Evolutionary conservation across 2,888 invertebrate genomes (phyloP), one percentile per base, ranked within the genome.

Genomic region (Lucinisca nassula): DNA sequence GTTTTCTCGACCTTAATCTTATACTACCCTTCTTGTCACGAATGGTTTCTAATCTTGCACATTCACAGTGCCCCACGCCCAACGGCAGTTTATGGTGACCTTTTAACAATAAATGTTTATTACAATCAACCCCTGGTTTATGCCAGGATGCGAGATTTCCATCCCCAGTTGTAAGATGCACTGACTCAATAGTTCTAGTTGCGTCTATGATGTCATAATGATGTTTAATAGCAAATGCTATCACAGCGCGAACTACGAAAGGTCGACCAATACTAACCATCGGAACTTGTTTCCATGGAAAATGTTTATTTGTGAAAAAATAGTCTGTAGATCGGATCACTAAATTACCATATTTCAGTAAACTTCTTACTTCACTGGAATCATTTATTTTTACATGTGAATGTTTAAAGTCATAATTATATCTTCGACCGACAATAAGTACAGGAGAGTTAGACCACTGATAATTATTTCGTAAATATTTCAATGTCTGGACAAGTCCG

Each of bases 301-400:
- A 86, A 30, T 40, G 67, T 76, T 45, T 55, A 58, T 86, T 86
- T 1, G 86, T 75, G 58, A 86, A 82, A 58, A 82, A 86, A 38
- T 75, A 86, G 75, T 86, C 86, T 32, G 86, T 86, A 3, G 86
- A 86, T 10, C 86, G 74, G 27, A 70, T 45, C 17, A 86, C 86
- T n/a, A 86, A 38, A 24, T 51, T 49, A 0, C 86, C 86, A 10
- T 45, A 1, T 70, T 55, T 72, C 6, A 75, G 35, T 58, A 82
- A 21, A 3, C 55, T 32, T 8, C 17, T 27, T 4, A 86, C 76
- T 30, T 82, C 70, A 17, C 14, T 24, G 0, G 86, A 78, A 6
- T 61, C 72, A 12, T 75, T 21, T 30, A 82, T 21, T 0, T 79
- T 27, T 38, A 79, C 30, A 35, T 67, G 51, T 67, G 24, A 24